Evolutionary conservation across 2,797 vertebrate species (phyloP).

Genomic region (Momotus momota): DNA sequence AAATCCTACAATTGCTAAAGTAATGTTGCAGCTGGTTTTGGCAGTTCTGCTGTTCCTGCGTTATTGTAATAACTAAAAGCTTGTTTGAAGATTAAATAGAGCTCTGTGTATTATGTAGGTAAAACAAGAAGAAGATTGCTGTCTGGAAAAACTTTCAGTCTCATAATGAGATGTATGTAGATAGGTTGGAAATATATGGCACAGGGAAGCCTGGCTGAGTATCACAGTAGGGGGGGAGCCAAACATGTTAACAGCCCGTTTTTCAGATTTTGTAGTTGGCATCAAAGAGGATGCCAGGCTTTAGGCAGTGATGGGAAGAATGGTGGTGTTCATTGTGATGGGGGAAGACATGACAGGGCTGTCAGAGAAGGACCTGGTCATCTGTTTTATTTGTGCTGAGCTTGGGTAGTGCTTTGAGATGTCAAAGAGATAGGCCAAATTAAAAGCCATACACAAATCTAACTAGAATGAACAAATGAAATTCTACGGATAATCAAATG

Average conservation of each 20-base stretch:
- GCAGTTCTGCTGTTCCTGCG: background rate
- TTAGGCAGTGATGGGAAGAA: background rate
- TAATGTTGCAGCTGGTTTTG: background rate
- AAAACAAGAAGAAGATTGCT: background rate
- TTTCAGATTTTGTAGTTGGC: background rate
- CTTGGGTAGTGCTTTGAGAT: background rate
- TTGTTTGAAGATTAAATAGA: background rate
- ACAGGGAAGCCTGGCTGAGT: background rate
- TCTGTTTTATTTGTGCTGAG: background rate
- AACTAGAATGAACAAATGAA: background rate
- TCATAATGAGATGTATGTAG: background rate
- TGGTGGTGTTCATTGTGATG: background rate
- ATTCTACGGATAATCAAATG: background rate
- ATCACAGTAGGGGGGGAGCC: background rate
- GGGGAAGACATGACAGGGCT: background rate
- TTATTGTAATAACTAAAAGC: background rate
- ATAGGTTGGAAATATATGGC: accelerated
- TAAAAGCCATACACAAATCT: background rate
- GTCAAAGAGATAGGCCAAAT: background rate
- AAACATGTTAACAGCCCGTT: background rate
- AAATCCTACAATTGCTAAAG: background rate
- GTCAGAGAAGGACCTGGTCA: background rate
- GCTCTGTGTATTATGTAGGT: background rate
- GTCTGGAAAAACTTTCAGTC: background rate
- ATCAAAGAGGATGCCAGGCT: background rate